Percentiles rank a stretch among this genome's conserved stretches.
phyloP scores from a whole-genome alignment of 2,888 invertebrate genomes.

The Alloscopus bannaensis region DNA sequence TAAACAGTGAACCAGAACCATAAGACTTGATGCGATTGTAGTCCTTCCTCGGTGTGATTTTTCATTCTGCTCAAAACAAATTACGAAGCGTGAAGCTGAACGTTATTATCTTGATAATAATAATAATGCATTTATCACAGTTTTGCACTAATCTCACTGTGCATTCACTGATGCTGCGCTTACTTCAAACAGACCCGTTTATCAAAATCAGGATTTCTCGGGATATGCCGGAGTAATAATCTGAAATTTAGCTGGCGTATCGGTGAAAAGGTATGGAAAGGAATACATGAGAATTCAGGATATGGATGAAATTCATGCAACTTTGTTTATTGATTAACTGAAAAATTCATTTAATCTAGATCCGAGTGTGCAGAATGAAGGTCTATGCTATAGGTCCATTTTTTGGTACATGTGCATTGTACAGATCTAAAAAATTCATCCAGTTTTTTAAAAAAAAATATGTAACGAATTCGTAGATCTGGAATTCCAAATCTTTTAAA shows the following conservation, averaged over 20 bases:
- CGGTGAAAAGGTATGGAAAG: neutral
- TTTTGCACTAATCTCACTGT: too few relatives aligned
- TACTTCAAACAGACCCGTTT: neutral
- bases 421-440: too few relatives aligned
- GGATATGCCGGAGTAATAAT: neutral
- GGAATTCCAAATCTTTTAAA: too few relatives aligned
- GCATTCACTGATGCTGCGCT: neutral
- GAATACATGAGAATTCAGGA: neutral
- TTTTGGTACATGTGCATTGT: too few relatives aligned
- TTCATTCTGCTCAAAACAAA: conserved; percentile 8
- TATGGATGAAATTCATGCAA: conserved; percentile 1
- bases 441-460: too few relatives aligned
- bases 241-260: neutral
- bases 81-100: conserved; percentile 28
- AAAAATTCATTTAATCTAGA: too few relatives aligned
- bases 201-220: neutral
- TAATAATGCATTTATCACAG: conserved; percentile 21
- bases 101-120: conserved; percentile 26
- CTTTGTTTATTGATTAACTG: too few relatives aligned
- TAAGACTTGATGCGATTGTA: neutral
- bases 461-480: too few relatives aligned
- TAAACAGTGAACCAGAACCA: conserved; percentile 47
- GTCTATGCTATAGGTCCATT: too few relatives aligned
- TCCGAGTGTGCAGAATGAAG: too few relatives aligned
- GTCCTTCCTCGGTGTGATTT: conserved; percentile 2